Evolutionary conservation across 35 echinoderm and acorn worm genomes (phyloP).

Genomic region (Ophiothrix spiculata): DNA sequence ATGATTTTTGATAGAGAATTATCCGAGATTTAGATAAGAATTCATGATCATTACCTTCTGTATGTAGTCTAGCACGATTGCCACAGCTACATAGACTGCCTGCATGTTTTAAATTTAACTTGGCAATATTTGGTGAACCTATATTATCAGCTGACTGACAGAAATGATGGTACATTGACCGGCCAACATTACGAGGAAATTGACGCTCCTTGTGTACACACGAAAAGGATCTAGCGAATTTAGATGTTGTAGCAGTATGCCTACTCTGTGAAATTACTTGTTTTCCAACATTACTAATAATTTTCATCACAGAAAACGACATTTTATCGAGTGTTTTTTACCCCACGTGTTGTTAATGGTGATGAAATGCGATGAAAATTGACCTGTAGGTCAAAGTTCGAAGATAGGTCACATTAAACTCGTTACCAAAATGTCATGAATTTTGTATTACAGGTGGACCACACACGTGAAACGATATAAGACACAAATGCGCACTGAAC

Average conservation of each 20-base stretch:
- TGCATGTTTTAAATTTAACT: conserved; percentile 10
- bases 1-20: no score
- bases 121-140: not conserved
- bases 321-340: conserved; percentile 17
- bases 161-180: no score
- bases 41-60: conserved; percentile 75
- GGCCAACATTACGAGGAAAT: no score
- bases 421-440: not conserved
- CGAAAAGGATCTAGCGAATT: conserved; percentile 24
- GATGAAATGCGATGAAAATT: not conserved
- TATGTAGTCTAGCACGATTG: conserved; percentile 44
- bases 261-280: conserved; percentile 27
- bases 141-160: not conserved
- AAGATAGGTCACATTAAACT: not conserved
- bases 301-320: conserved; percentile 39
- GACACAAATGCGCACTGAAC: no score
- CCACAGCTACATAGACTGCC: conserved; percentile 48
- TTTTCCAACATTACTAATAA: not conserved
- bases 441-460: no score
- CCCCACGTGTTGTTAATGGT: not conserved
- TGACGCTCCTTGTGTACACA: conserved; percentile 28
- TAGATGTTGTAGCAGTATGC: conserved; percentile 4
- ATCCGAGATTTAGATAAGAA: no score
- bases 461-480: no score
- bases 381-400: not conserved